These are phyloP conservation scores for Synergus japonicus DNA, from an alignment of 2,888 invertebrate species.

Conservation along the genomic window DNA sequence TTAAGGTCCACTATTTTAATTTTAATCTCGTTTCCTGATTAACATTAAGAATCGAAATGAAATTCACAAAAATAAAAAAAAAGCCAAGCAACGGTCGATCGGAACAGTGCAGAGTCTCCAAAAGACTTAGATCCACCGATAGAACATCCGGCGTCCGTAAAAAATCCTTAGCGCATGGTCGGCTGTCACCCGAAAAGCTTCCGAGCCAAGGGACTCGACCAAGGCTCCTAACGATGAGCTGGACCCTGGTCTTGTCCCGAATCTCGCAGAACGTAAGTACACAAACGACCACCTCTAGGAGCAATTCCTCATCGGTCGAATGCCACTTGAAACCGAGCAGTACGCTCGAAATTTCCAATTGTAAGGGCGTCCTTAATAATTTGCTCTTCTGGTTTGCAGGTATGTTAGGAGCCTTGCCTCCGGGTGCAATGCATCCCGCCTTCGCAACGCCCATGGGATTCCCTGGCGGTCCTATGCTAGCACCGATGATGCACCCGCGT, in stretches of 20 bases:
- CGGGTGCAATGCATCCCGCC: conserved; percentile 79
- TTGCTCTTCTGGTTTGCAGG: conserved; percentile 72
- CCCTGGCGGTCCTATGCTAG: conserved; percentile 79
- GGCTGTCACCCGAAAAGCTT: conserved; percentile 55
- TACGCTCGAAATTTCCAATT: neutral
- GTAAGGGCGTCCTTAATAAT: conserved; percentile 46
- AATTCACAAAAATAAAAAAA: neutral
- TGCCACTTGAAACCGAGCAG: conserved; percentile 46
- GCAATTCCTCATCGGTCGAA: conserved; percentile 22
- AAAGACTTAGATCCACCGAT: conserved; percentile 15
- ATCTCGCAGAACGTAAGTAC: conserved; percentile 63
- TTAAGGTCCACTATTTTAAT: no score
- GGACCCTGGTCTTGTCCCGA: conserved; percentile 56
- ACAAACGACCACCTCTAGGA: conserved; percentile 41
- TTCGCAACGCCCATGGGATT: conserved; percentile 79
- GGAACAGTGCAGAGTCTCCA: conserved; percentile 12
- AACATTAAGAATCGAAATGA: no score
- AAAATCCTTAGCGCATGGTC: conserved; percentile 41
- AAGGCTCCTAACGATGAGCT: conserved; percentile 10
- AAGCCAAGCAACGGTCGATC: conserved; percentile 8
- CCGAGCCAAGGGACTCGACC: conserved; percentile 42
- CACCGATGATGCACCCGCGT: conserved; percentile 89
- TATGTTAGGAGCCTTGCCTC: conserved; percentile 76
- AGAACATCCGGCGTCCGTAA: conserved; percentile 2
- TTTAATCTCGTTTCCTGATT: no score